These are phyloP conservation scores for Crocallis elinguaria DNA, from an alignment of 2,888 invertebrate species.

Conservation along the genomic window DNA sequence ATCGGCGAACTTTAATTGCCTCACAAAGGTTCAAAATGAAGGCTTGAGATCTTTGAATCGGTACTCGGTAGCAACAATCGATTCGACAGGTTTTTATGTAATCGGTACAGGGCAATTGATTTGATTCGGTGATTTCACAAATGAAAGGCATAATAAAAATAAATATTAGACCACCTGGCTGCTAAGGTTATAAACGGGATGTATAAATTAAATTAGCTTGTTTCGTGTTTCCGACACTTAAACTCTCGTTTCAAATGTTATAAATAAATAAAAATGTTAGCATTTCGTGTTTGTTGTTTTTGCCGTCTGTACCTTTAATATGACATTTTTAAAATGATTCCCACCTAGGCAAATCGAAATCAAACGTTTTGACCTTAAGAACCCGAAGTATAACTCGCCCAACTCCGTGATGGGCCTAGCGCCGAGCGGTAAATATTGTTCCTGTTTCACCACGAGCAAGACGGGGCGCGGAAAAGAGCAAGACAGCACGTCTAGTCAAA, in stretches of 20 bases:
- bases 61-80: neutral
- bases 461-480: too few species aligned
- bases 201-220: slow-evolving; percentile 3
- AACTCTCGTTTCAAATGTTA: neutral
- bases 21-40: slow-evolving; percentile 79
- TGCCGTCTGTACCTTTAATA: too few species aligned
- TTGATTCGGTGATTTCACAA: slow-evolving; percentile 26
- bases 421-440: too few species aligned
- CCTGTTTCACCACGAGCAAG: too few species aligned
- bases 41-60: slow-evolving; percentile 39
- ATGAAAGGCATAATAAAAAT: slow-evolving; percentile 16
- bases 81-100: slow-evolving; percentile 32
- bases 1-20: slow-evolving; percentile 83
- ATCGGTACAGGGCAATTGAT: slow-evolving; percentile 45
- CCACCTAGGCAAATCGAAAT: too few species aligned
- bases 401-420: too few species aligned
- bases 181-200: slow-evolving; percentile 7
- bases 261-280: too few species aligned
- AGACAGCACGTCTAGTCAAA: too few species aligned
- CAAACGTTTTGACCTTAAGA: too few species aligned
- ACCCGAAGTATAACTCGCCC: too few species aligned
- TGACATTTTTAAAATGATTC: too few species aligned
- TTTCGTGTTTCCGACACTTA: slow-evolving; percentile 7
- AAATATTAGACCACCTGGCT: slow-evolving; percentile 23
- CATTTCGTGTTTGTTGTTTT: too few species aligned